phyloP scores from a whole-genome alignment of 2,797 vertebrate genomes.

The Sarcoramphus papa region DNA sequence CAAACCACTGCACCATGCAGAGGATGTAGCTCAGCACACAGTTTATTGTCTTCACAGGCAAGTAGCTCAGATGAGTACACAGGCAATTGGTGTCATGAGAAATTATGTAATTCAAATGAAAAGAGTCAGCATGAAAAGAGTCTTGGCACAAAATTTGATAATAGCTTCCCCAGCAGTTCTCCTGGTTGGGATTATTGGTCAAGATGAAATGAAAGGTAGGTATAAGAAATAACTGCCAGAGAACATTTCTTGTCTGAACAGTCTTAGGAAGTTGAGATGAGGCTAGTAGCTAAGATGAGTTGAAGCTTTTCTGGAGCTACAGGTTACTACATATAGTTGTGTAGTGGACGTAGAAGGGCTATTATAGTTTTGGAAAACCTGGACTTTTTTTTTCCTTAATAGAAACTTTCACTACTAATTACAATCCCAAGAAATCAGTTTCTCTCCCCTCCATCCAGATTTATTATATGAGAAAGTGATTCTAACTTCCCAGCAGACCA shows the following conservation, averaged over 20 bases:
- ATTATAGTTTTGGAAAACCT: background rate
- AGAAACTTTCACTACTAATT: background rate
- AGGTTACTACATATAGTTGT: background rate
- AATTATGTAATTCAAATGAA: background rate
- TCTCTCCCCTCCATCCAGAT: background rate
- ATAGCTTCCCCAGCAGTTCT: background rate
- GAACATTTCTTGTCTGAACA: background rate
- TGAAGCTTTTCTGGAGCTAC: background rate
- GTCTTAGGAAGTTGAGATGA: background rate
- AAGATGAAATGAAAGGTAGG: background rate
- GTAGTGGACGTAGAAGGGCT: rapidly evolving
- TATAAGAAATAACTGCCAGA: background rate
- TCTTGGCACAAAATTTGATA: background rate
- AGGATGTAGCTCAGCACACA: background rate
- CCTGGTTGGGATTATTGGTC: background rate
- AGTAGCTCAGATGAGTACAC: background rate
- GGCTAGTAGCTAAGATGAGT: background rate
- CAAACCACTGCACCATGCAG: background rate
- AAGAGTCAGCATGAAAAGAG: background rate
- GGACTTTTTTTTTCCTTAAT: background rate
- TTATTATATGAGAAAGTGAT: background rate
- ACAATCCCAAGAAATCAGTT: background rate
- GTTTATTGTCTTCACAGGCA: background rate
- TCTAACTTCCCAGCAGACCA: background rate
- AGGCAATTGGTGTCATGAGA: background rate